Conservation (phyloP, 53 echinoderm and acorn worm species). For the Mesocentrotus franciscanus region DNA sequence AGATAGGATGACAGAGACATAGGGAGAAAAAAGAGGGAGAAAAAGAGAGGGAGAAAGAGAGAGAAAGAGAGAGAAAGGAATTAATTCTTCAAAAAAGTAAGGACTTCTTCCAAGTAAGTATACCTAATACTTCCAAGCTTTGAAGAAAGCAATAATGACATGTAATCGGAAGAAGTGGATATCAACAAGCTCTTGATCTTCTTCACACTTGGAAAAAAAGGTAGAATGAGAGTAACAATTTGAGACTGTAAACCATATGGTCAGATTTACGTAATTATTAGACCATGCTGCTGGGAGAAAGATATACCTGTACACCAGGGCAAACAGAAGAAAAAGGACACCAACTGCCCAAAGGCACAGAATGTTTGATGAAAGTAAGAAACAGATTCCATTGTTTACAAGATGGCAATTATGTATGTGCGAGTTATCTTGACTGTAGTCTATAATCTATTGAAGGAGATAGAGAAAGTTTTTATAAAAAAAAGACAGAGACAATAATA, state of each 20-base stretch:
- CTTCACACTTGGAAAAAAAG: neutral
- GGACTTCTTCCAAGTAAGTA: neutral
- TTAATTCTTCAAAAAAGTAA: neutral
- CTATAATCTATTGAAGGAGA: too few relatives aligned
- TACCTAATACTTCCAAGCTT: neutral
- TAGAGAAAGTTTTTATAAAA: too few relatives aligned
- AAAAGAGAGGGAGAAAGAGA: neutral
- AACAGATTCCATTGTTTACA: neutral
- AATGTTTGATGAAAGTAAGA: neutral
- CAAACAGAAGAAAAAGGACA: neutral
- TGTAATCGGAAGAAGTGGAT: neutral
- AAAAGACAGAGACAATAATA: too few relatives aligned
- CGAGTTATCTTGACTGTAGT: neutral
- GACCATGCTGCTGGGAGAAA: neutral
- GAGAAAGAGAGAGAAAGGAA: neutral
- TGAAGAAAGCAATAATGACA: neutral
- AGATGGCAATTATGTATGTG: neutral
- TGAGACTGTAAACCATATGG: neutral
- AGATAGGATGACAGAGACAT: neutral
- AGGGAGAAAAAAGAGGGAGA: neutral
- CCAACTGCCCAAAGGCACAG: neutral
- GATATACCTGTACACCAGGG: neutral
- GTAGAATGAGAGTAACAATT: neutral
- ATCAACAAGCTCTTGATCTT: neutral
- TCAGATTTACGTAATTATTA: constrained; percentile 29